Conservation (phyloP, 1,140 invertebrate species). For the Pseudoatta argentina region DNA sequence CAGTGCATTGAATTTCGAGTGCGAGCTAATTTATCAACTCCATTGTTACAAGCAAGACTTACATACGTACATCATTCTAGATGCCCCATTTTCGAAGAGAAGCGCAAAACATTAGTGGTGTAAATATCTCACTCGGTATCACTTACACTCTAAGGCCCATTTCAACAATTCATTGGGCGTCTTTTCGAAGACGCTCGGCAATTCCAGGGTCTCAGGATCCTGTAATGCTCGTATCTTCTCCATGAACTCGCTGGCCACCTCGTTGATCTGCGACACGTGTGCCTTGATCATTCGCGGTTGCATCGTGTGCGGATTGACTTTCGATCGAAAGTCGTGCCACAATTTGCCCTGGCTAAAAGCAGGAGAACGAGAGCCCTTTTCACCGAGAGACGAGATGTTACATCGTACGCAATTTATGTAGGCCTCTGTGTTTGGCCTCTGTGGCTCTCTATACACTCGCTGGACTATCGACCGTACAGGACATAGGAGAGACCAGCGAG, state of each 20-base stretch:
- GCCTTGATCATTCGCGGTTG: slow-evolving; percentile 85
- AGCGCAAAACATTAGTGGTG: neutral
- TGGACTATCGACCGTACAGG: slow-evolving; percentile 41
- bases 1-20: slow-evolving; percentile 31
- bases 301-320: slow-evolving; percentile 88
- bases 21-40: slow-evolving; percentile 38
- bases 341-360: slow-evolving; percentile 86
- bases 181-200: slow-evolving; percentile 86
- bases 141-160: slow-evolving; percentile 89
- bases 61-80: neutral
- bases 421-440: slow-evolving; percentile 17
- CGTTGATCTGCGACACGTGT: slow-evolving; percentile 86
- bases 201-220: slow-evolving; percentile 85
- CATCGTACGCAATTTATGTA: slow-evolving; percentile 51
- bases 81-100: slow-evolving; percentile 7
- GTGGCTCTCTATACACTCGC: slow-evolving; percentile 34
- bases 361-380: slow-evolving; percentile 21
- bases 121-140: slow-evolving; percentile 24
- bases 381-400: neutral
- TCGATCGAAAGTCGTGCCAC: slow-evolving; percentile 86
- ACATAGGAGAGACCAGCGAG: slow-evolving; percentile 21
- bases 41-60: slow-evolving; percentile 24
- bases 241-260: slow-evolving; percentile 85
- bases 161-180: slow-evolving; percentile 88
- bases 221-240: slow-evolving; percentile 86